Percentiles rank a stretch among this genome's conserved stretches.
phyloP scores from a whole-genome alignment of 2,888 invertebrate species.

The Drosophila aldrichi region DNA sequence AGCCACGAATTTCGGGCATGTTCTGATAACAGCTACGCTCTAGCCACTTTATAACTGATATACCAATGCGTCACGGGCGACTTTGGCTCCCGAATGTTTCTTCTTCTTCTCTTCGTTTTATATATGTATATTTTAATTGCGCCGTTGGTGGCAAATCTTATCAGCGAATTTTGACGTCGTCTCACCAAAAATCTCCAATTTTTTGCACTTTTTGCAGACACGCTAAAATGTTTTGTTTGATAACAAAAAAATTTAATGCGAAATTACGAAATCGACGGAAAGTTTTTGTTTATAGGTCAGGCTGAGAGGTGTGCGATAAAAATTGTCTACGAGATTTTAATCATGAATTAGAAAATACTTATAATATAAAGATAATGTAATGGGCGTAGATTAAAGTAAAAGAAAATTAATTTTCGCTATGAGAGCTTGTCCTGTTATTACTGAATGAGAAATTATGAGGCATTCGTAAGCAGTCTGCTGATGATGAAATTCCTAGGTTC shows the following conservation, averaged over 20 bases:
- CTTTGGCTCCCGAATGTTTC: conserved; percentile 31
- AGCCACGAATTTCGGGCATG: conserved; percentile 8
- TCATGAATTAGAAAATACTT: background rate
- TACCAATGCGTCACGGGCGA: conserved; percentile 42
- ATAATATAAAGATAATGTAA: background rate
- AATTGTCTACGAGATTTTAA: background rate
- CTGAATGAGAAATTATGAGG: background rate
- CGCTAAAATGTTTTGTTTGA: conserved; percentile 3
- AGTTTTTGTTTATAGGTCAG: conserved; percentile 69
- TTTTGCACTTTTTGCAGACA: conserved; percentile 32
- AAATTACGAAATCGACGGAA: conserved; percentile 68
- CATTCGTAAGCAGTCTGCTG: too few species aligned
- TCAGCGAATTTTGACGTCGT: conserved; percentile 26
- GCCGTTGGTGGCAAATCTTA: conserved; percentile 48
- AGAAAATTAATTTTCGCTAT: too few species aligned
- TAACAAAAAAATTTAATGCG: conserved; percentile 30
- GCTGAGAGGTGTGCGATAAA: conserved; percentile 7
- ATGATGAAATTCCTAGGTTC: background rate
- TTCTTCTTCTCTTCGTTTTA: background rate
- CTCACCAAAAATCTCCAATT: background rate
- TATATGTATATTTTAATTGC: conserved; percentile 23
- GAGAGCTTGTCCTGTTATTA: background rate
- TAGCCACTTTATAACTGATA: background rate
- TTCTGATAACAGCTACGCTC: conserved; percentile 5
- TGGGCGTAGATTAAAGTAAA: background rate